A percentile compares a stretch with the other conserved stretches of the same genome.
These are phyloP conservation scores for Anagrus nilaparvatae DNA, from an alignment of 1,140 invertebrate species.

Conservation along the genomic window DNA sequence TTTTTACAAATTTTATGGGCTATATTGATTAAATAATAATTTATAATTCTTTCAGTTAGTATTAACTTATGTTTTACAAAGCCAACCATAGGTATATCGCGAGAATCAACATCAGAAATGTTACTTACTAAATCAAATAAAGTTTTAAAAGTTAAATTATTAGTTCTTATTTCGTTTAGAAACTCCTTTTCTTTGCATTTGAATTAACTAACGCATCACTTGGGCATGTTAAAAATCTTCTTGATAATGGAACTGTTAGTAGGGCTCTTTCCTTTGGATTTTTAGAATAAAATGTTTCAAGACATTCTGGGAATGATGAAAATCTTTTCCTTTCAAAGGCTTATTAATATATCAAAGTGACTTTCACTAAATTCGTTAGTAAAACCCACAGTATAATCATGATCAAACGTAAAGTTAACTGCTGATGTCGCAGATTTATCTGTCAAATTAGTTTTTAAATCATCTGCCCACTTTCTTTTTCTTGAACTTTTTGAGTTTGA, in stretches of 20 bases:
- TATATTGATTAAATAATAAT: neutral
- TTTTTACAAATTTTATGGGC: no score
- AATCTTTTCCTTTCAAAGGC: neutral
- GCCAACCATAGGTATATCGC: neutral
- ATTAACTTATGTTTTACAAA: neutral
- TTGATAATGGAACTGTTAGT: slow-evolving; percentile 1
- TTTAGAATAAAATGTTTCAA: neutral
- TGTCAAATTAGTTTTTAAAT: neutral
- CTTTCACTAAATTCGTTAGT: slow-evolving; percentile 3
- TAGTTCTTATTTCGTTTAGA: neutral
- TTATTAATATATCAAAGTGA: slow-evolving; percentile 3
- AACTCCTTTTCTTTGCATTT: neutral
- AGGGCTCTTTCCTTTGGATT: neutral
- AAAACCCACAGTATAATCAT: neutral
- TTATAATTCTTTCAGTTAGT: neutral
- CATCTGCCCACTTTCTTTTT: neutral
- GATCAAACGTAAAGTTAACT: neutral
- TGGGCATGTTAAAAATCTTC: neutral
- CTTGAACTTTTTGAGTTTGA: neutral
- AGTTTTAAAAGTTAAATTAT: neutral
- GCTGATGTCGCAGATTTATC: neutral
- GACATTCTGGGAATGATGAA: neutral
- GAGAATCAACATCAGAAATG: neutral
- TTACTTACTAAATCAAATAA: neutral
- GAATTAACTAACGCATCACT: neutral